Conservation (phyloP, 2,797 vertebrate species). For the Gymnothorax javanicus region DNA sequence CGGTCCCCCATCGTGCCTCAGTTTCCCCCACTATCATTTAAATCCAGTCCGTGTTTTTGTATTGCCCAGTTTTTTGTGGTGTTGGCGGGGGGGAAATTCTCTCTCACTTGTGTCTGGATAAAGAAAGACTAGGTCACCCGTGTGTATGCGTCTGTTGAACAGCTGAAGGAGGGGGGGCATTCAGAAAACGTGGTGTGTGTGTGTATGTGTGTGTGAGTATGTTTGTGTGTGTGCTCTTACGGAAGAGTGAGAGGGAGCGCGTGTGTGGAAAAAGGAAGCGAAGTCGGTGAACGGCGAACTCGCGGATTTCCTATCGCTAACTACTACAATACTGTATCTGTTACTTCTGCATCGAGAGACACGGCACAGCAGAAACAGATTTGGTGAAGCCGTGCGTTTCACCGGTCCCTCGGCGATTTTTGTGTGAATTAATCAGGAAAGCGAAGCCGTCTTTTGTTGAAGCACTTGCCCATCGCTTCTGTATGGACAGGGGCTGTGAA, state of each 20-base stretch:
- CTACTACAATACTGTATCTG: conserved; percentile 56
- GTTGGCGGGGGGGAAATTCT: conserved; percentile 69
- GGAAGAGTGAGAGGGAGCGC: conserved; percentile 31
- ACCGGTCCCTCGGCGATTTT: conserved; percentile 51
- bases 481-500: conserved; percentile 55
- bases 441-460: conserved; percentile 89
- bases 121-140: conserved; percentile 87
- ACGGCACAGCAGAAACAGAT: conserved; percentile 53
- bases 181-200: conserved; percentile 19
- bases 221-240: conserved; percentile 46
- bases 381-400: conserved; percentile 49
- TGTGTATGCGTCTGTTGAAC: conserved; percentile 87
- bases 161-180: conserved; percentile 63
- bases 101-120: conserved; percentile 79
- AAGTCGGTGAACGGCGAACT: conserved; percentile 75
- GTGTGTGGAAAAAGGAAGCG: conserved; percentile 67
- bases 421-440: conserved; percentile 66
- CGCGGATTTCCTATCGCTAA: conserved; percentile 73
- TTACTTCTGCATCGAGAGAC: conserved; percentile 56
- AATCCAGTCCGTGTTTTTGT: conserved; percentile 85
- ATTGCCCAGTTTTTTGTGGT: conserved; percentile 49
- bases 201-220: conserved; percentile 14
- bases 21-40: conserved; percentile 60
- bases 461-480: conserved; percentile 72
- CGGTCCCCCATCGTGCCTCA: conserved; percentile 46